phyloP scores from a whole-genome alignment of 2,888 invertebrate genomes.

The Callinectes sapidus region DNA sequence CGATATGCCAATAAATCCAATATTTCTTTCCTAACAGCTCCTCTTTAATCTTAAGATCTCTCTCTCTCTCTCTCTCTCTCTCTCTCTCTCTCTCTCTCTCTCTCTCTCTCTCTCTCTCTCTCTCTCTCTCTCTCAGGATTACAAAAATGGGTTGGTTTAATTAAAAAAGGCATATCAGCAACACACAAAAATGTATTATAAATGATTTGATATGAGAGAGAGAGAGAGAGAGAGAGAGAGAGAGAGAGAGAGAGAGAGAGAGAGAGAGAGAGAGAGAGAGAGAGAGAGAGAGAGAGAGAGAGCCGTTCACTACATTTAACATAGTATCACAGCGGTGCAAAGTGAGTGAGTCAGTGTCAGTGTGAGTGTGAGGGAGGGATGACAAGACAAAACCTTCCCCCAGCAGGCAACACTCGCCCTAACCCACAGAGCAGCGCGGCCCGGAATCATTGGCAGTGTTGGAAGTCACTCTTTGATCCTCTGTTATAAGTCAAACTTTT shows the following conservation, averaged over 20 bases:
- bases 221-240: constrained; percentile 4
- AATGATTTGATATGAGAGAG: no score
- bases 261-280: constrained; percentile 1
- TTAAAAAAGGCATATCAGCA: no score
- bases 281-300: constrained; percentile 8
- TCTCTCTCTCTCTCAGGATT: not conserved
- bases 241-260: not conserved
- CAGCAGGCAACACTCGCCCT: not conserved
- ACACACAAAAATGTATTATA: not conserved
- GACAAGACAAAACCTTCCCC: not conserved
- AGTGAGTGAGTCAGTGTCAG: no score
- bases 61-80: constrained; percentile 21
- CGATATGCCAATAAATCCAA: not conserved
- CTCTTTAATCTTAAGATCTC: not conserved
- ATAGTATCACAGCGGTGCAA: not conserved
- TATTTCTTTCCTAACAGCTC: not conserved
- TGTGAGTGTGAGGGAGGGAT: not conserved
- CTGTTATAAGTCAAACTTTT: constrained; percentile 27
- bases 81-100: constrained; percentile 29
- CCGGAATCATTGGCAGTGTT: not conserved
- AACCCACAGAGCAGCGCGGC: not conserved
- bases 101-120: constrained; percentile 27
- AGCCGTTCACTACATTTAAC: not conserved
- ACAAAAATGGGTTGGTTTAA: no score
- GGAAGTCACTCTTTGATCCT: not conserved